These are phyloP conservation scores for Actenoides lindsayi DNA, from an alignment of 2,113 vertebrate genomes.

Conservation along the genomic window DNA sequence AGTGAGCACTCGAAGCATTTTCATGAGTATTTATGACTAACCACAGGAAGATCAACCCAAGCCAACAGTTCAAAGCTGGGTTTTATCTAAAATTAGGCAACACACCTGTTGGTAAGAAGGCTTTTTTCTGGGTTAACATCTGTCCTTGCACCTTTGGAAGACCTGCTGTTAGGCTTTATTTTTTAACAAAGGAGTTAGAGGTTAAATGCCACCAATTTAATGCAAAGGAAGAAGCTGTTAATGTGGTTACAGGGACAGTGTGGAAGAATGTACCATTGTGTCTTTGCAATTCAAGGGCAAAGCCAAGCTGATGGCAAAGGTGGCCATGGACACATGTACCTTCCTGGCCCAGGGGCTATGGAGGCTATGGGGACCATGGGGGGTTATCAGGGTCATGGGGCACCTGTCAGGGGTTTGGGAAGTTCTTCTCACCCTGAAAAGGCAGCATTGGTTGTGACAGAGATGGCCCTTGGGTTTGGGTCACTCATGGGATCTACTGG, in stretches of 20 bases:
- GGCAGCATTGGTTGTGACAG: background rate
- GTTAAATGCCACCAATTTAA: background rate
- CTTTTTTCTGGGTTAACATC: background rate
- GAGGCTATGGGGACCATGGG: accelerated
- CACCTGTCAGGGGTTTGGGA: background rate
- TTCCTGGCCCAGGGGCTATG: background rate
- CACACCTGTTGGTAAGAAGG: accelerated
- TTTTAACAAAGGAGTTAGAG: background rate
- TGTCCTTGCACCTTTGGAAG: background rate
- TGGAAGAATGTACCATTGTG: background rate
- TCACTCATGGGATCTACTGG: background rate
- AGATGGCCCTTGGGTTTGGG: background rate
- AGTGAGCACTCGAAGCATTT: conserved; percentile 46
- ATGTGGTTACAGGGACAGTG: accelerated
- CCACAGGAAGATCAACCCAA: background rate
- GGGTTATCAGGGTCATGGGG: accelerated
- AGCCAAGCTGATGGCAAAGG: background rate
- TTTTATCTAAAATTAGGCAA: background rate
- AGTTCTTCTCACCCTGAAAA: background rate
- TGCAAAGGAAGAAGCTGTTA: background rate
- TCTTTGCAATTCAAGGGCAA: background rate
- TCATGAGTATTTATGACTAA: conserved; percentile 48
- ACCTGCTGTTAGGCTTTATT: background rate
- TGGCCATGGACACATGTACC: accelerated
- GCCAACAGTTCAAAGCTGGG: background rate